Conservation (phyloP, 2,888 invertebrate genomes). For the Noctua comes region DNA sequence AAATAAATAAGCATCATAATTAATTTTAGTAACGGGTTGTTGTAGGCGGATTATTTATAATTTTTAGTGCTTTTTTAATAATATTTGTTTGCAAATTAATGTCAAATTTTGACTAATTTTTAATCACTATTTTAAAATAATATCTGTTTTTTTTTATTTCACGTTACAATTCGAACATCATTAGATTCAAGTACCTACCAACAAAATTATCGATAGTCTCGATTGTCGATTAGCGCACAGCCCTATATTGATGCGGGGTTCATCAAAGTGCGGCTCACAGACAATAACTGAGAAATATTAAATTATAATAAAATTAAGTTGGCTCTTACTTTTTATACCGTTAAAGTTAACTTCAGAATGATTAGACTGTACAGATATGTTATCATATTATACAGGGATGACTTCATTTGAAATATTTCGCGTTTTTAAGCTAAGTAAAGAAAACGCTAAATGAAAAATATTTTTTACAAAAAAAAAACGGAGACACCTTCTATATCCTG, state of each 20-base stretch:
- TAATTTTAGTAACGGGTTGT: conserved; percentile 5
- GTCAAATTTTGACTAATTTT: background rate
- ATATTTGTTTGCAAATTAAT: background rate
- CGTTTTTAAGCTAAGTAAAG: background rate
- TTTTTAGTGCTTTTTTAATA: background rate
- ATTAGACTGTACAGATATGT: conserved; percentile 37
- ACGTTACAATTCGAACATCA: background rate
- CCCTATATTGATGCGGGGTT: conserved; percentile 82
- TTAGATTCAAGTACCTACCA: background rate
- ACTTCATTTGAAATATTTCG: background rate
- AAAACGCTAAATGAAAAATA: too few species aligned
- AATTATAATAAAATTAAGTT: conserved; percentile 90
- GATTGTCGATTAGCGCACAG: conserved; percentile 52
- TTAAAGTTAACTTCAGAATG: conserved; percentile 68
- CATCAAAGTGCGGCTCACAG: conserved; percentile 88
- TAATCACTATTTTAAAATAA: background rate
- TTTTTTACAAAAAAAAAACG: too few species aligned
- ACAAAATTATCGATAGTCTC: conserved; percentile 33
- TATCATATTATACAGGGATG: background rate
- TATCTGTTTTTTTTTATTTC: background rate
- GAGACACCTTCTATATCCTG: too few species aligned
- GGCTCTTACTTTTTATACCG: conserved; percentile 84
- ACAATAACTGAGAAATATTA: conserved; percentile 90
- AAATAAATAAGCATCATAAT: background rate
- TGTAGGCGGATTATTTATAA: background rate